Percentiles rank a stretch among this genome's conserved stretches.
Conservation (phyloP, 2,113 vertebrate species). For the Candoia aspera region DNA sequence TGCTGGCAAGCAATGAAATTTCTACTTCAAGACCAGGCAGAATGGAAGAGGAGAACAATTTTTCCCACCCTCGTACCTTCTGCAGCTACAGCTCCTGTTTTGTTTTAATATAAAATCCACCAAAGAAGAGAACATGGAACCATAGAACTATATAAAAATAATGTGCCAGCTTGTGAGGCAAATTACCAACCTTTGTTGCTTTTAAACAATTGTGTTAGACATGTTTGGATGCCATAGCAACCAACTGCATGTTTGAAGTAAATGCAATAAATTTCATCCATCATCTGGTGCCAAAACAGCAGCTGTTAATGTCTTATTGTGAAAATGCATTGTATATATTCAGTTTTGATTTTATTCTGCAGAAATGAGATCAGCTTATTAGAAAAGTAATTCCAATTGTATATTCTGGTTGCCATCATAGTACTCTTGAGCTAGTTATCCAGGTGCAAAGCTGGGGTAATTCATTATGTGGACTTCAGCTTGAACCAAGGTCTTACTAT, state of each 20-base stretch:
- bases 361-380: conserved; percentile 4
- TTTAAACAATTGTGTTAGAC: conserved; percentile 56
- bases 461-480: conserved; percentile 1
- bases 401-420: not conserved
- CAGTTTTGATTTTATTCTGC: not conserved
- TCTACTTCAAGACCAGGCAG: not conserved
- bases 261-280: conserved; percentile 46
- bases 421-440: not conserved
- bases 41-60: not conserved
- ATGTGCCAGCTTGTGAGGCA: conserved; percentile 19
- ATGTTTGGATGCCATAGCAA: conserved; percentile 49
- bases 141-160: conserved; percentile 1
- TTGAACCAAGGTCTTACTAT: not conserved
- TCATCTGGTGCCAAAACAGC: conserved; percentile 53
- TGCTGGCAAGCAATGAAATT: not conserved
- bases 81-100: not conserved
- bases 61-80: not conserved
- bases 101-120: not conserved
- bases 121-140: not conserved
- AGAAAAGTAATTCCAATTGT: not conserved
- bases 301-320: conserved; percentile 42
- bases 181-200: conserved; percentile 40
- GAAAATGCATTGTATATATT: conserved; percentile 16
- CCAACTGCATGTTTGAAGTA: conserved; percentile 48
- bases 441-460: not conserved